These are phyloP conservation scores for Amphipoea oculea DNA, from an alignment of 2,888 invertebrate species.

Conservation along the genomic window DNA sequence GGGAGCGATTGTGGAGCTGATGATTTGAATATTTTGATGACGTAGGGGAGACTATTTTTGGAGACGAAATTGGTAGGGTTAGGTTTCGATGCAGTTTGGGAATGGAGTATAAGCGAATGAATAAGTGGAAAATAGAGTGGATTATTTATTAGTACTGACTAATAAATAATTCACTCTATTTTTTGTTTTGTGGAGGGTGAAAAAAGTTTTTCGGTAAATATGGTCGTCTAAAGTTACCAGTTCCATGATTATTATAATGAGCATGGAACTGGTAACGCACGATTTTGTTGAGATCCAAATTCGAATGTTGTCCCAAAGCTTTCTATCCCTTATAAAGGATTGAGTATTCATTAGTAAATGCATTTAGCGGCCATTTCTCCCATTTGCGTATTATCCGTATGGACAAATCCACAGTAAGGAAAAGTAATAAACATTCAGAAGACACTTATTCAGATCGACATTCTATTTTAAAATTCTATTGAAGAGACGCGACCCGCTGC, in stretches of 20 bases:
- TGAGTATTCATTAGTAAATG: conserved; percentile 7
- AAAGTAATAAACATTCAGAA: conserved; percentile 29
- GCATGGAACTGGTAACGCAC: too few relatives aligned
- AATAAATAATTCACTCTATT: too few relatives aligned
- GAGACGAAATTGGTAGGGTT: conserved; percentile 37
- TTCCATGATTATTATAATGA: too few relatives aligned
- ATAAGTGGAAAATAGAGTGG: not conserved
- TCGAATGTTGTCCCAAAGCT: too few relatives aligned
- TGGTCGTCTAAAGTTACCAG: not conserved
- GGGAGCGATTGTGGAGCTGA: conserved; percentile 39
- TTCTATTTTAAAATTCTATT: conserved; percentile 57
- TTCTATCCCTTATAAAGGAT: not conserved
- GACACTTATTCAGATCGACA: conserved; percentile 42
- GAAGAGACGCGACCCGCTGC: conserved; percentile 50
- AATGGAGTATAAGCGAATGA: not conserved
- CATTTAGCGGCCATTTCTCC: not conserved
- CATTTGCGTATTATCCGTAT: too few relatives aligned
- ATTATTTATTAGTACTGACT: not conserved
- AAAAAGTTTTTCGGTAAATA: not conserved
- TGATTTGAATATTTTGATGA: conserved; percentile 63
- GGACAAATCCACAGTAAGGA: not conserved
- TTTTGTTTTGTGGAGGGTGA: not conserved
- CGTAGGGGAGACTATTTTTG: conserved; percentile 34
- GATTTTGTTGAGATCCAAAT: too few relatives aligned
- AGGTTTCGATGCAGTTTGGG: conserved; percentile 15